Evolutionary conservation across 2,888 invertebrate species (phyloP).

Genomic region (Suillia variegata): DNA sequence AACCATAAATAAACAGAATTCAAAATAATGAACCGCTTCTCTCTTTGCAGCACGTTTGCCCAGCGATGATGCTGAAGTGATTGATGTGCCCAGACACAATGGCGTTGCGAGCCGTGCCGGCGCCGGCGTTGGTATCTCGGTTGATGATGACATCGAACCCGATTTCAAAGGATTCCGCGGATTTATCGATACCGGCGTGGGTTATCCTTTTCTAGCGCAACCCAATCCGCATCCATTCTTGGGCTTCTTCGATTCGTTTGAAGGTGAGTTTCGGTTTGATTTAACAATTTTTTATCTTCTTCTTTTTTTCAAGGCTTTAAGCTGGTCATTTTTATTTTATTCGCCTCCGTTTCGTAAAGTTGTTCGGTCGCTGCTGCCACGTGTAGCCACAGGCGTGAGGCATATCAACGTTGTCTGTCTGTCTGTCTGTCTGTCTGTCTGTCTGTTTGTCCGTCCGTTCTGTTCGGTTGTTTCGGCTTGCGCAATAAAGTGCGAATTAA

Average conservation of each 20-base stretch:
- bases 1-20: too few species aligned
- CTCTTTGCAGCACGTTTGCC: slow-evolving; percentile 46
- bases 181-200: slow-evolving; percentile 55
- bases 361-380: too few species aligned
- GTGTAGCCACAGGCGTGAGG: too few species aligned
- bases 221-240: slow-evolving; percentile 48
- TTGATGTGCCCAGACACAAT: slow-evolving; percentile 45
- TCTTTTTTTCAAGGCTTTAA: neutral
- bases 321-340: too few species aligned
- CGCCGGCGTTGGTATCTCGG: neutral
- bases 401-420: neutral
- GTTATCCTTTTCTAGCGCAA: slow-evolving; percentile 56
- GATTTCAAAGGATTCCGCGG: slow-evolving; percentile 55
- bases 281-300: slow-evolving; percentile 4
- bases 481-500: slow-evolving; percentile 41
- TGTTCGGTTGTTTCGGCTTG: neutral
- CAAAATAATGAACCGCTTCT: too few species aligned
- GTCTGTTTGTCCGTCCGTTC: too few species aligned
- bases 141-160: slow-evolving; percentile 35
- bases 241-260: slow-evolving; percentile 57
- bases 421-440: neutral
- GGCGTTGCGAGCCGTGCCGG: too few species aligned
- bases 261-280: slow-evolving; percentile 46
- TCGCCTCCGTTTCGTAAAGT: too few species aligned
- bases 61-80: slow-evolving; percentile 54